Conservation (phyloP, 2,888 invertebrate genomes). For the Luperina nickerlii region DNA sequence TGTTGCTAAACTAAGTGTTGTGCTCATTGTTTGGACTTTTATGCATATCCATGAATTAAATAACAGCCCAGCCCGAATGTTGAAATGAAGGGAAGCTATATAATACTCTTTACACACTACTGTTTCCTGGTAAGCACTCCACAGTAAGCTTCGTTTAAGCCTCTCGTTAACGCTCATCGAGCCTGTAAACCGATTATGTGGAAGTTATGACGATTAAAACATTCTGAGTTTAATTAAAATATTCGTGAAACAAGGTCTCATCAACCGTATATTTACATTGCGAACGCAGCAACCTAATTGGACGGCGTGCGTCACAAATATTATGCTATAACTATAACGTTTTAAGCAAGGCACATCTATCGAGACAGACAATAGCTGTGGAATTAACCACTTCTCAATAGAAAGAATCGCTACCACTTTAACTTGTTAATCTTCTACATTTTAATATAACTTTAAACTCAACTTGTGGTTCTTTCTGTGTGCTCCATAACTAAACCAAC, state of each 20-base stretch:
- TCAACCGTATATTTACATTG: too few relatives aligned
- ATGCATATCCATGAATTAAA: background rate
- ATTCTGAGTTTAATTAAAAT: background rate
- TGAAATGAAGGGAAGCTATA: background rate
- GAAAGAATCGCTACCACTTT: too few relatives aligned
- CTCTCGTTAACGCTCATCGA: background rate
- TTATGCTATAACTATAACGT: too few relatives aligned
- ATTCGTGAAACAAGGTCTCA: background rate
- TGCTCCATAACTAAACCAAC: too few relatives aligned
- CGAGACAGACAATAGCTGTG: too few relatives aligned
- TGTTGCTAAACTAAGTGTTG: background rate
- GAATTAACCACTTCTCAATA: too few relatives aligned
- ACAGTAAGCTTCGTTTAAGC: background rate
- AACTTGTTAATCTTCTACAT: too few relatives aligned
- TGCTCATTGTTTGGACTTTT: background rate
- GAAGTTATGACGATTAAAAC: constrained; percentile 3
- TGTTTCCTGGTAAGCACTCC: background rate
- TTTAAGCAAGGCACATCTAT: too few relatives aligned
- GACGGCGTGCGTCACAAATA: too few relatives aligned
- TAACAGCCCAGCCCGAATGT: background rate
- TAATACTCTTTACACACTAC: background rate
- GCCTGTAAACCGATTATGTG: constrained; percentile 7
- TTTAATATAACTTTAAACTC: too few relatives aligned
- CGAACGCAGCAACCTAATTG: too few relatives aligned
- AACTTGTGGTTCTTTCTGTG: too few relatives aligned